Conservation (phyloP, 2,888 invertebrate species). For the Tenthredo distinguenda region DNA sequence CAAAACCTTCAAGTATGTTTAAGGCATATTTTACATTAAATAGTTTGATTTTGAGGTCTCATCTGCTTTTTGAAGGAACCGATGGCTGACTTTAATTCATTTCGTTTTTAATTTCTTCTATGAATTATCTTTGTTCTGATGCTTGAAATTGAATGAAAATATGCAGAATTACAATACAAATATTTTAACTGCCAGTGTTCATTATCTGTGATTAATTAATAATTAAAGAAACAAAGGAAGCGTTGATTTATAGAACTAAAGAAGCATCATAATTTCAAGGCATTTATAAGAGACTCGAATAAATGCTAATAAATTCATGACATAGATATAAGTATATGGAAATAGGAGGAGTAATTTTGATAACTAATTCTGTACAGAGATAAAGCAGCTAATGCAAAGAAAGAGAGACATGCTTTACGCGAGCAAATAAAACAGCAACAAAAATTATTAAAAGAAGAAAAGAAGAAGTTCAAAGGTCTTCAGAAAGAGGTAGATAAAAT, state of each 20-base stretch:
- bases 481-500: conserved; percentile 95
- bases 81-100: no score
- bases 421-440: conserved; percentile 91
- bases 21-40: neutral
- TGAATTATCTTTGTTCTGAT: neutral
- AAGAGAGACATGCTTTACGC: conserved; percentile 88
- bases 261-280: no score
- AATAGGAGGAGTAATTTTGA: neutral
- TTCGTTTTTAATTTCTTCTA: neutral
- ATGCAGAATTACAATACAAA: no score
- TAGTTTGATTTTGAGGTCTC: neutral
- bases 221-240: no score
- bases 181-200: no score
- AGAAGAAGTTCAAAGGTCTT: conserved; percentile 89
- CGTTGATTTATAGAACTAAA: no score
- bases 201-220: no score
- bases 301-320: no score
- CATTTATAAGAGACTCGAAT: no score
- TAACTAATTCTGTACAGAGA: conserved; percentile 78
- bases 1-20: conserved; percentile 76
- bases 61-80: neutral
- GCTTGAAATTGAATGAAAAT: no score
- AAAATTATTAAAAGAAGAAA: conserved; percentile 87
- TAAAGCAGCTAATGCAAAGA: conserved; percentile 86
- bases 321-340: no score